A percentile compares a stretch with the other conserved stretches of the same genome.
phyloP scores from a whole-genome alignment of 1,140 invertebrate species.

The Callitettix versicolor region DNA sequence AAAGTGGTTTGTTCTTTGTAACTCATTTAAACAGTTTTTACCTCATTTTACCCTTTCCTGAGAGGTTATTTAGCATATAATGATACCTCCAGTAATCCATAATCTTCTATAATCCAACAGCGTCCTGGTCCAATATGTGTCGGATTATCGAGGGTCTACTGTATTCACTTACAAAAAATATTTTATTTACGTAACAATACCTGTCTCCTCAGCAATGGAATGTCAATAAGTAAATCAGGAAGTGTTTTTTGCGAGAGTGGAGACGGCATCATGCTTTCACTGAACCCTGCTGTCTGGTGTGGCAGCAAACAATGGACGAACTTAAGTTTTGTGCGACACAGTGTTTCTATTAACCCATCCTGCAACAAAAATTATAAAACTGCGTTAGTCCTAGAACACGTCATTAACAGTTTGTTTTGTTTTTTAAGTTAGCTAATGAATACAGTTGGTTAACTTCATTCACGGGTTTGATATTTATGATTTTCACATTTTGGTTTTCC shows the following conservation, averaged over 20 bases:
- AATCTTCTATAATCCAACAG: too few relatives aligned
- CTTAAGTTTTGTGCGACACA: slow-evolving; percentile 66
- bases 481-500: neutral
- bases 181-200: slow-evolving; percentile 40
- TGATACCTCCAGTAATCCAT: too few relatives aligned
- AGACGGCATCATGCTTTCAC: slow-evolving; percentile 26
- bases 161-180: too few relatives aligned
- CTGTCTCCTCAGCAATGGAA: slow-evolving; percentile 78
- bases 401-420: too few relatives aligned
- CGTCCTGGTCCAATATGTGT: too few relatives aligned
- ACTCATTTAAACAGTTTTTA: too few relatives aligned
- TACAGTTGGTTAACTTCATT: neutral
- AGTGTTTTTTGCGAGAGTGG: slow-evolving; percentile 30
- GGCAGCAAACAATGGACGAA: slow-evolving; percentile 86
- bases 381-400: too few relatives aligned
- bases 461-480: neutral
- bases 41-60: too few relatives aligned
- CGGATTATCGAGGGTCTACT: too few relatives aligned
- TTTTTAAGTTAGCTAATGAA: neutral
- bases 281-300: slow-evolving; percentile 57
- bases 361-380: slow-evolving; percentile 38
- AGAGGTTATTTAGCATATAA: too few relatives aligned
- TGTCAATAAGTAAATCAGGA: slow-evolving; percentile 64
- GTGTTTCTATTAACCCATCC: slow-evolving; percentile 80
- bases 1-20: too few relatives aligned